These are phyloP conservation scores for Epistrophe eligans DNA, from an alignment of 2,888 invertebrate genomes.

Conservation along the genomic window DNA sequence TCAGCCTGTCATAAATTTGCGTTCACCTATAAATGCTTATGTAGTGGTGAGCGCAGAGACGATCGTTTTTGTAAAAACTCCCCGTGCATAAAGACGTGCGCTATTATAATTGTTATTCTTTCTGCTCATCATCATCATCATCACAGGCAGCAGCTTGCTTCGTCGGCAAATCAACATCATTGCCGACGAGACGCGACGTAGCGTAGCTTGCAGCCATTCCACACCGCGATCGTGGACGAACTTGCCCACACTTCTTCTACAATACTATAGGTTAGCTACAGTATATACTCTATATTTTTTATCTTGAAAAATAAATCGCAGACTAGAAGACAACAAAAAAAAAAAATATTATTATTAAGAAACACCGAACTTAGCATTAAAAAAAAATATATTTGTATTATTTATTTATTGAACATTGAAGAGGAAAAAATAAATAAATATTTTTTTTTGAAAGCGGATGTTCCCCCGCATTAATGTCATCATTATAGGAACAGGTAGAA, in stretches of 20 bases:
- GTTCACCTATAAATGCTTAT: slow-evolving; percentile 41
- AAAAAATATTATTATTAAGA: background rate
- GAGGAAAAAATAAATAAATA: slow-evolving; percentile 63
- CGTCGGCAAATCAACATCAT: slow-evolving; percentile 42
- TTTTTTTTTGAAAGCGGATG: slow-evolving; percentile 58
- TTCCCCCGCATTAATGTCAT: slow-evolving; percentile 26
- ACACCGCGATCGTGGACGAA: slow-evolving; percentile 3
- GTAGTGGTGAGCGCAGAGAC: slow-evolving; percentile 16
- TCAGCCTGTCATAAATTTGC: slow-evolving; percentile 21
- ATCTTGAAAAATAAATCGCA: slow-evolving; percentile 37
- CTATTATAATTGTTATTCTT: slow-evolving; percentile 60
- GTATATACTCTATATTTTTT: slow-evolving; percentile 21
- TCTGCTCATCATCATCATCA: slow-evolving; percentile 53
- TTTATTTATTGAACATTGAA: slow-evolving; percentile 49
- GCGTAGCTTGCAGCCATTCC: background rate
- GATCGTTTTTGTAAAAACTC: slow-evolving; percentile 17
- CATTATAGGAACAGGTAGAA: slow-evolving; percentile 57
- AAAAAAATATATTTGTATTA: slow-evolving; percentile 16
- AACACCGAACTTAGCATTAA: slow-evolving; percentile 19
- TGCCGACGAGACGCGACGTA: background rate
- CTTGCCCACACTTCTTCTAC: slow-evolving; percentile 27
- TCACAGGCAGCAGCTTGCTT: slow-evolving; percentile 29
- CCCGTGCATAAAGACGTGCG: slow-evolving; percentile 36
- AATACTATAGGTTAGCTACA: background rate
- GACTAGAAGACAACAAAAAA: slow-evolving; percentile 9